A percentile compares a stretch with the other conserved stretches of the same genome.
phyloP scores from a whole-genome alignment of 2,888 invertebrate species.

The Ichneumoninae sp. region DNA sequence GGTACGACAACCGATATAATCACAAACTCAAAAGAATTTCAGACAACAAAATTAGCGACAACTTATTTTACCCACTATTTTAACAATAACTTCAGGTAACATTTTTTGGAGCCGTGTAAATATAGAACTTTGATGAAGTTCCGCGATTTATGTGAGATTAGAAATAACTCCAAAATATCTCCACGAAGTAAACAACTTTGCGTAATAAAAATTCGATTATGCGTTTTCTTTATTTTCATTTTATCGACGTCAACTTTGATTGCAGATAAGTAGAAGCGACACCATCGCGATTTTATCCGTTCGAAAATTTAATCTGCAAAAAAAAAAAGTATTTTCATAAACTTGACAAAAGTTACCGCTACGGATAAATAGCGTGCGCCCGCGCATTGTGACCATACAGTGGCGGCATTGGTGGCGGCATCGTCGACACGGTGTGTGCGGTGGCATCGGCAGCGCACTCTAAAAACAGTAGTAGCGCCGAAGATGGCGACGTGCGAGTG shows the following conservation, averaged over 20 bases:
- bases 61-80: background rate
- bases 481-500: constrained; percentile 81
- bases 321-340: background rate
- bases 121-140: background rate
- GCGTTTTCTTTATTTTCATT: background rate
- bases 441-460: constrained; percentile 77
- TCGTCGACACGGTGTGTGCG: constrained; percentile 56
- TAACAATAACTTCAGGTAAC: background rate
- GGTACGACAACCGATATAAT: background rate
- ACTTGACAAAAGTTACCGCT: constrained; percentile 6
- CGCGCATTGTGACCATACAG: constrained; percentile 13
- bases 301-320: background rate
- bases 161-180: background rate
- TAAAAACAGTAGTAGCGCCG: constrained; percentile 81
- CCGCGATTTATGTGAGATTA: background rate
- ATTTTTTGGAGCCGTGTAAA: background rate
- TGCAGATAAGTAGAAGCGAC: background rate
- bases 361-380: constrained; percentile 9
- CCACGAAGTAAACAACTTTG: background rate
- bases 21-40: background rate
- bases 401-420: constrained; percentile 51
- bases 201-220: background rate
- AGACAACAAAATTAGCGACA: background rate
- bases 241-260: background rate
- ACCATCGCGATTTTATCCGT: background rate